Evolutionary conservation across 2,797 vertebrate species (phyloP), one percentile per base, ranked within the genome.

Genomic region (Manis crassicaudata): DNA sequence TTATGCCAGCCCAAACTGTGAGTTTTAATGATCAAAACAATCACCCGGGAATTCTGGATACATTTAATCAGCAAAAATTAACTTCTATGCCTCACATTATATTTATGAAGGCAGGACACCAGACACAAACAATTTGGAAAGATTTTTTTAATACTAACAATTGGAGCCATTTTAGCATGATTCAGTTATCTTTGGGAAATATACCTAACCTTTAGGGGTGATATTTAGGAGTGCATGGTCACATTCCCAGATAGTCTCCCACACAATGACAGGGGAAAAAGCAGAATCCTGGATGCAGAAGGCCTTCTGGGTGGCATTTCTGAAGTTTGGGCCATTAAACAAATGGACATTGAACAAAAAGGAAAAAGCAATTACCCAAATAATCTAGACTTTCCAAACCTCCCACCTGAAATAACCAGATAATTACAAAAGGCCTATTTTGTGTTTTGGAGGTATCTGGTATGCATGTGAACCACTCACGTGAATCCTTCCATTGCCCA

Each of bases 391-490:
- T 92, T 94, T 91, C 62, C 68, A 96, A 90, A 95, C 35, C 93
- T 95, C 72, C 97, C 83, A 92, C 43, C 52, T 67, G 75, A 96
- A 95, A 96, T 91, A 97, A 95, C 94, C 90, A 92, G 95, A 94
- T 89, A 92, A 96, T 93, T 93, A 84, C 92, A 83, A 92, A 86
- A 72, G 90, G 62, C 62, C 92, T 95, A 72, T 89, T 96, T 96
- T 95, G 87, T 95, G 70, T 91, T 95, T 86, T 72, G 35, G 35
- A 65, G 12, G n/a, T 63, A 76, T 75, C 75, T 84, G 40, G 16
- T 72, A 63, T 56, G 20, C 82, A 21, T 92, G 88, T 84, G 76
- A 97, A 65, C 89, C 65, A 62, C 82, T 93, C 20, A 77, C 90
- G 70, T 77, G 72, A 92, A 91, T 96, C 84, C 50, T 87, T 93